phyloP scores from a whole-genome alignment of 2,113 vertebrate genomes.

The Gobiocypris rarus region DNA sequence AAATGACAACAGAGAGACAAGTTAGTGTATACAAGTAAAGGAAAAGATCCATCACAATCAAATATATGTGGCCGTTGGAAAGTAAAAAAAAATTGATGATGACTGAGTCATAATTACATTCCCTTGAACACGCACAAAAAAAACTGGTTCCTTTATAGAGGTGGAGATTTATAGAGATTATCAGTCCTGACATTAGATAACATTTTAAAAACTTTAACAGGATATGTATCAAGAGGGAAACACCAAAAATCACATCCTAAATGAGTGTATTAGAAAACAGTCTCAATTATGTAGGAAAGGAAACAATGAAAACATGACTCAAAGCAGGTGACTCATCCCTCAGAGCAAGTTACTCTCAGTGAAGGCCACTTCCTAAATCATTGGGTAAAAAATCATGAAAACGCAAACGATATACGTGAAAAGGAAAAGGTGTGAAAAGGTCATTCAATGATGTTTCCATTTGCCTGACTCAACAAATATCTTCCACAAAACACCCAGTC shows the following conservation, averaged over 20 bases:
- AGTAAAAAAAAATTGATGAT: background rate
- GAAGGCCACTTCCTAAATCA: background rate
- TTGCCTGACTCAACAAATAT: background rate
- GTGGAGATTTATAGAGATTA: background rate
- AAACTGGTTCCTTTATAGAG: background rate
- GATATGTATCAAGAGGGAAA: background rate
- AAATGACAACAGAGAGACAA: slow-evolving; percentile 78
- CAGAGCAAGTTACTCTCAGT: background rate
- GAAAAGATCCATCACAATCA: slow-evolving; percentile 2
- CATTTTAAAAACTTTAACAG: background rate
- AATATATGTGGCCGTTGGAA: background rate
- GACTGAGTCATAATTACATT: background rate
- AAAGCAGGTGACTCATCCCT: background rate
- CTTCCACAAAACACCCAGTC: background rate
- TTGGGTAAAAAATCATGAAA: too few species aligned
- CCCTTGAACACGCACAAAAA: background rate
- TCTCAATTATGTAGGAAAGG: background rate
- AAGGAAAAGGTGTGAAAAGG: background rate
- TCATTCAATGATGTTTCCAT: background rate
- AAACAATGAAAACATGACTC: background rate
- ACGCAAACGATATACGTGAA: too few species aligned
- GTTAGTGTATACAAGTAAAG: slow-evolving; percentile 46
- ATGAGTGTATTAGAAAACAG: background rate
- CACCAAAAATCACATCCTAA: background rate
- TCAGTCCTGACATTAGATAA: background rate